Evolutionary conservation across 2,113 vertebrate species (phyloP), one percentile per base, ranked within the genome.

Genomic region (Vulpes ferrilata): DNA sequence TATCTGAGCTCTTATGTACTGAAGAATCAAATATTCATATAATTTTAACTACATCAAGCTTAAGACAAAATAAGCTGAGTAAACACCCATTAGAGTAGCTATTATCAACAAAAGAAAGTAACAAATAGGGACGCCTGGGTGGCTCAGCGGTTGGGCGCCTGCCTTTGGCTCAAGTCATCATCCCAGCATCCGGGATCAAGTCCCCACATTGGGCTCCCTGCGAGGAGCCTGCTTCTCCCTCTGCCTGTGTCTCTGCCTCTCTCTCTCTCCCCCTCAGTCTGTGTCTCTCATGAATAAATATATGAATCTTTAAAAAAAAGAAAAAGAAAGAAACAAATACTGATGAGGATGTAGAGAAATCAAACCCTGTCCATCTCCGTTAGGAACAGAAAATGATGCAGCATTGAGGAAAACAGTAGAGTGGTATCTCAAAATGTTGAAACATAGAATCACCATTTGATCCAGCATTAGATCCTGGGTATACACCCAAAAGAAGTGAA

Each of bases 11-110:
- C 51, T 69, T 59, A 83, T 17, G n/a, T 32, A 78, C 84, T 62
- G 48, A 38, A 59, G 6, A 93, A 89, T 15, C 35, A 83, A 93
- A 88, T 83, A 84, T 60, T 27, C 19, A 53, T 30, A 65, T 96
- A 51, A 88, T 48, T 79, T 86, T 78, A 82, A 76, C 59, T 83
- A 51, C 59, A 67, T 59, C 30, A 93, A 35, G 19, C 48, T 83
- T 93, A 93, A 83, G 22, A 93, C 38, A 88, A 93, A 59, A 82
- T 73, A 62, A 95, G 15, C 74, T 43, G 32, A 90, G 87, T 84
- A 64, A 82, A 78, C 2, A 84, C 35, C 60, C 60, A 67, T 30
- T 67, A 79, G 81, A 32, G 57, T 57, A n/a, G 71, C 48, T 86
- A 65, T 65, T 65, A 76, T 57, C 25, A 93, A 67, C 13, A 55